These are phyloP conservation scores for Yponomeuta sedellus DNA, from an alignment of 2,888 invertebrate species.

Conservation along the genomic window DNA sequence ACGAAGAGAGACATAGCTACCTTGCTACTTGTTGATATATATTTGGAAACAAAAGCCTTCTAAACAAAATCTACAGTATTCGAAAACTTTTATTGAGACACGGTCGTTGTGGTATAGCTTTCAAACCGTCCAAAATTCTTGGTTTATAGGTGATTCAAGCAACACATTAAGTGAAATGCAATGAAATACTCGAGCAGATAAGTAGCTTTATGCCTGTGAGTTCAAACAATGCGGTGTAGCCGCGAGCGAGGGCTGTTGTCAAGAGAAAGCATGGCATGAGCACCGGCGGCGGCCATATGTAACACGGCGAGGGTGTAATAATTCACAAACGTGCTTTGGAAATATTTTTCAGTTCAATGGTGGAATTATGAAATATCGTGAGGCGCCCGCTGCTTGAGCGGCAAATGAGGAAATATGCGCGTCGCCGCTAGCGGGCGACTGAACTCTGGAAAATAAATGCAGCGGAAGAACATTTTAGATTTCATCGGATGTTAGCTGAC, in stretches of 20 bases:
- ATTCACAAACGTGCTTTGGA: constrained; percentile 19
- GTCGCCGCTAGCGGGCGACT: constrained; percentile 1
- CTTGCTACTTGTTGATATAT: too few relatives aligned
- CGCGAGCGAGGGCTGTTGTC: constrained; percentile 12
- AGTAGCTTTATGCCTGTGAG: neutral
- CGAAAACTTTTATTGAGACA: too few relatives aligned
- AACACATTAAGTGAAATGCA: too few relatives aligned
- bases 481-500: neutral
- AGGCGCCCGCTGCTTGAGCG: constrained; percentile 16
- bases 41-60: too few relatives aligned
- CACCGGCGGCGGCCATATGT: constrained; percentile 15
- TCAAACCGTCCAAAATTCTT: too few relatives aligned
- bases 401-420: constrained; percentile 19
- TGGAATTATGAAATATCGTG: constrained; percentile 23
- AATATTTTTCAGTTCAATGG: constrained; percentile 23
- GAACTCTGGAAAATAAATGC: neutral
- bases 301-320: constrained; percentile 12
- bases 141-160: too few relatives aligned
- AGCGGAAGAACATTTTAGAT: neutral
- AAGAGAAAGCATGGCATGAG: constrained; percentile 11
- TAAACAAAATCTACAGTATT: too few relatives aligned
- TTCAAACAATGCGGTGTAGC: neutral
- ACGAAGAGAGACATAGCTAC: too few relatives aligned
- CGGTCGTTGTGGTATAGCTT: too few relatives aligned
- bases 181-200: too few relatives aligned